Evolutionary conservation across 1,140 invertebrate species (phyloP).

Genomic region (Eurytemora carolleeae): DNA sequence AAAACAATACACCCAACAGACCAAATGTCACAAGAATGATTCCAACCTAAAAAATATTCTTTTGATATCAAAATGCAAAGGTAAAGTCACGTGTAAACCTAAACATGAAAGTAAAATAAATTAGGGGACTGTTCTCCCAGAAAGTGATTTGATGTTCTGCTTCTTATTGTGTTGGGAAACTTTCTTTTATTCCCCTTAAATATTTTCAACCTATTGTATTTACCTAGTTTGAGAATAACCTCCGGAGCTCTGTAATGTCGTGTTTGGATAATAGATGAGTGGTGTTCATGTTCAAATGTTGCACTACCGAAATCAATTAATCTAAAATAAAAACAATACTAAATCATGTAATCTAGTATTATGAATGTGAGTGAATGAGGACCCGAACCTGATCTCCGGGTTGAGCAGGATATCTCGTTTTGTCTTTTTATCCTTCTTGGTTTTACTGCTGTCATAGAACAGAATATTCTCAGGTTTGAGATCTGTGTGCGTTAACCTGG

Average conservation of each 20-base stretch:
- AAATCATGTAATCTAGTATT: too few relatives aligned
- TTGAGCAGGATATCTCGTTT: conserved; percentile 59
- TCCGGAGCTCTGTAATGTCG: conserved; percentile 96
- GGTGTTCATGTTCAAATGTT: conserved; percentile 98
- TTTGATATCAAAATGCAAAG: too few relatives aligned
- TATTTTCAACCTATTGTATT: too few relatives aligned
- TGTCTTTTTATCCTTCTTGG: conserved; percentile 62
- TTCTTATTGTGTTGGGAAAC: too few relatives aligned
- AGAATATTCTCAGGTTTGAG: conserved; percentile 98
- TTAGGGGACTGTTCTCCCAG: too few relatives aligned
- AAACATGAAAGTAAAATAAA: too few relatives aligned
- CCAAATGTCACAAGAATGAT: conserved; percentile 13
- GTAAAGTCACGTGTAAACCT: too few relatives aligned
- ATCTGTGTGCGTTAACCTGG: conserved; percentile 95
- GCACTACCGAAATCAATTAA: conserved; percentile 99
- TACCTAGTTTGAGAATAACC: conserved; percentile 87
- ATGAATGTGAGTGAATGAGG: too few relatives aligned
- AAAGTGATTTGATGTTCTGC: too few relatives aligned
- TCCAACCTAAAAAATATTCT: too few relatives aligned
- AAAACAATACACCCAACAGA: conserved; percentile 81
- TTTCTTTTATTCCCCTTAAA: too few relatives aligned
- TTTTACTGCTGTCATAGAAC: conserved; percentile 86
- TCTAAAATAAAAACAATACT: too few relatives aligned
- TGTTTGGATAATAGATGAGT: conserved; percentile 96
- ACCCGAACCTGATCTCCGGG: conserved; percentile 71